Evolutionary conservation across 2,888 invertebrate genomes (phyloP).

Genomic region (Anticlea derivata): DNA sequence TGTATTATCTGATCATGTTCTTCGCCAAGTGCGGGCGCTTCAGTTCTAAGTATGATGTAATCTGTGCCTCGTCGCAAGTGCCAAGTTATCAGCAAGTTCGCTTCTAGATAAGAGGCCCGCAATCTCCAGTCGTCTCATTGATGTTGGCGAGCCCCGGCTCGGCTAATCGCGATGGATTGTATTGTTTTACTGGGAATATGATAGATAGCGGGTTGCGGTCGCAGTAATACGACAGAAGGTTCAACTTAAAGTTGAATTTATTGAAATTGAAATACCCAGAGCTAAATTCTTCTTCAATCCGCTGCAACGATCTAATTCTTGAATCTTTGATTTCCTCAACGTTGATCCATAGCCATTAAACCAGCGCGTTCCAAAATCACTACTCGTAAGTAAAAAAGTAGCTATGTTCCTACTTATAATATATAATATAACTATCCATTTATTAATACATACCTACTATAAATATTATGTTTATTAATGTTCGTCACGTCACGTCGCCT

Average conservation of each 20-base stretch:
- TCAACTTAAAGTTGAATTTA: not conserved
- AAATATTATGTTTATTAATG: too few species aligned
- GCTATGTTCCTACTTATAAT: too few species aligned
- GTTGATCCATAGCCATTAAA: too few species aligned
- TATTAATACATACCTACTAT: too few species aligned
- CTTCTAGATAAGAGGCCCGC: slow-evolving; percentile 14
- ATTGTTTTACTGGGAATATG: slow-evolving; percentile 15
- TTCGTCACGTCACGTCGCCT: too few species aligned
- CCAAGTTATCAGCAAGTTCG: slow-evolving; percentile 14
- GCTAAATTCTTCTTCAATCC: too few species aligned
- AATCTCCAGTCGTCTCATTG: slow-evolving; percentile 11
- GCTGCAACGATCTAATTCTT: not conserved
- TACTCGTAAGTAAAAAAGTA: too few species aligned
- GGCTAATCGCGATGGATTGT: slow-evolving; percentile 12
- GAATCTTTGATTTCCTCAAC: not conserved
- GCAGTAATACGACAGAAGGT: not conserved
- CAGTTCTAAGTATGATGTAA: not conserved
- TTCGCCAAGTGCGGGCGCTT: not conserved
- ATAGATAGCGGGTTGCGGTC: slow-evolving; percentile 11
- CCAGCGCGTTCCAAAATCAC: too few species aligned
- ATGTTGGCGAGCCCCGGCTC: slow-evolving; percentile 5
- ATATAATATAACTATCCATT: too few species aligned
- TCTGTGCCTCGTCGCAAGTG: slow-evolving; percentile 2
- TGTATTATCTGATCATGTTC: not conserved
- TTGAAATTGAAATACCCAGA: not conserved